Percentiles rank a stretch among this genome's conserved stretches.
Conservation (phyloP, 1,140 invertebrate genomes). For the Batillaria attramentaria region DNA sequence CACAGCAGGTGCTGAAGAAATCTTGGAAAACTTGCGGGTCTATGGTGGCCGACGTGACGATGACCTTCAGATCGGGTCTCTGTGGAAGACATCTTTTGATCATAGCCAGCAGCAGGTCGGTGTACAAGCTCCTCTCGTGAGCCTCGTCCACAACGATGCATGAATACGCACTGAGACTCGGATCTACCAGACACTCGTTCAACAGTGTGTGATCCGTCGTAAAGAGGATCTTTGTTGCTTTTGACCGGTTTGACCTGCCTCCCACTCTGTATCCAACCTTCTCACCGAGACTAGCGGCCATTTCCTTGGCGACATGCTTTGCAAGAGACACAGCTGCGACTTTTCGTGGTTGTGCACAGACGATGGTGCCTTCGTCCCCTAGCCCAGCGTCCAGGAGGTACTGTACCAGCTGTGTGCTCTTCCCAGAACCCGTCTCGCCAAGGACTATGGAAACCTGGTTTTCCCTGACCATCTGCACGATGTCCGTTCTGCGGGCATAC, state of each 20-base stretch:
- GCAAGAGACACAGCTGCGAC: slow-evolving; percentile 66
- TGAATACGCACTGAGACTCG: slow-evolving; percentile 76
- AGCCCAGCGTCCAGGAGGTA: slow-evolving; percentile 71
- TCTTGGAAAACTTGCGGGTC: slow-evolving; percentile 73
- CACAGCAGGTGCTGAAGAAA: slow-evolving; percentile 84
- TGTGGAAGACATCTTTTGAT: slow-evolving; percentile 76
- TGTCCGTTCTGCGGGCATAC: slow-evolving; percentile 57
- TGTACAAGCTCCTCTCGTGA: slow-evolving; percentile 95
- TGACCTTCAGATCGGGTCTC: slow-evolving; percentile 58
- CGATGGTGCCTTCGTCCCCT: slow-evolving; percentile 80
- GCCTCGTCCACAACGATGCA: slow-evolving; percentile 96
- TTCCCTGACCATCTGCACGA: slow-evolving; percentile 48
- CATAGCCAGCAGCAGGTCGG: slow-evolving; percentile 91
- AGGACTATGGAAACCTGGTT: slow-evolving; percentile 83
- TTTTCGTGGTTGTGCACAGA: slow-evolving; percentile 73
- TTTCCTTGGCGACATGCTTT: slow-evolving; percentile 62
- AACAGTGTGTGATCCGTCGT: slow-evolving; percentile 99
- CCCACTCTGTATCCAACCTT: slow-evolving; percentile 75
- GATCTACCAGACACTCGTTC: slow-evolving; percentile 89
- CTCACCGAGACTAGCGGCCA: slow-evolving; percentile 56
- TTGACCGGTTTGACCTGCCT: slow-evolving; percentile 61
- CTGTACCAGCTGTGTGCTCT: slow-evolving; percentile 67
- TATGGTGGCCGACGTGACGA: slow-evolving; percentile 70
- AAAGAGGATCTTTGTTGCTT: slow-evolving; percentile 85
- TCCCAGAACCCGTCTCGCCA: slow-evolving; percentile 96